Percentiles rank a stretch among this genome's conserved stretches.
Conservation (phyloP, 2,888 invertebrate species). For the Sphaerophoria taeniata region DNA sequence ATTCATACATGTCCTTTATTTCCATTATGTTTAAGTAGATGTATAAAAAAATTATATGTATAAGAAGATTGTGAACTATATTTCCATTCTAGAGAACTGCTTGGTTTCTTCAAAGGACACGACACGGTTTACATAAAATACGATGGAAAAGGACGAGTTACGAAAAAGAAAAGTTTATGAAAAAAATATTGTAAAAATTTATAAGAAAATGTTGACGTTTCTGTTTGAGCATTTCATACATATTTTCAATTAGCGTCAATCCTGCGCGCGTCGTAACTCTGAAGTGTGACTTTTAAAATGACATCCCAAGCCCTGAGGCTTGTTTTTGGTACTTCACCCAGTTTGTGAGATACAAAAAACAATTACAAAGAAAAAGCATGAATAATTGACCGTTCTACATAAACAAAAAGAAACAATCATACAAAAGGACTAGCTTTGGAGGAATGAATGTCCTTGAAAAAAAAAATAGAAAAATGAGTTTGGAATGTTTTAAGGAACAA, state of each 20-base stretch:
- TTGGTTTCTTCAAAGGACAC: conserved; percentile 62
- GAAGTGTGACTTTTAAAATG: conserved; percentile 6
- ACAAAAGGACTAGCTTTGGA: background rate
- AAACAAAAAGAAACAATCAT: background rate
- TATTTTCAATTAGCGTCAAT: conserved; percentile 55
- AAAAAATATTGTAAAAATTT: conserved; percentile 1
- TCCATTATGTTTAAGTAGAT: conserved; percentile 47
- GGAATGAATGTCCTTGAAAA: background rate
- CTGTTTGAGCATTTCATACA: conserved; percentile 44
- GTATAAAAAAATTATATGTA: conserved; percentile 37
- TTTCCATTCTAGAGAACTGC: conserved; percentile 40
- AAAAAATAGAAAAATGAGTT: background rate
- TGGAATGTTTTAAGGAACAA: too few species aligned
- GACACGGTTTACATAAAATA: too few species aligned
- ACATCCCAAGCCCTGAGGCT: conserved; percentile 11
- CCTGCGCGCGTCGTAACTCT: conserved; percentile 22
- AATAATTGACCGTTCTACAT: background rate
- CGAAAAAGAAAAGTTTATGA: conserved; percentile 33
- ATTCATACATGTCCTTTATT: conserved; percentile 29
- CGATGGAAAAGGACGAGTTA: background rate
- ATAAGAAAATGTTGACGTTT: conserved; percentile 31
- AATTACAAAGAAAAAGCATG: conserved; percentile 1
- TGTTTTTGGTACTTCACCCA: conserved; percentile 11
- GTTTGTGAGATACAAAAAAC: background rate
- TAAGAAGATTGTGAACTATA: background rate